Conservation (phyloP, 1,140 invertebrate genomes). For the Cyphomyrmex costatus region DNA sequence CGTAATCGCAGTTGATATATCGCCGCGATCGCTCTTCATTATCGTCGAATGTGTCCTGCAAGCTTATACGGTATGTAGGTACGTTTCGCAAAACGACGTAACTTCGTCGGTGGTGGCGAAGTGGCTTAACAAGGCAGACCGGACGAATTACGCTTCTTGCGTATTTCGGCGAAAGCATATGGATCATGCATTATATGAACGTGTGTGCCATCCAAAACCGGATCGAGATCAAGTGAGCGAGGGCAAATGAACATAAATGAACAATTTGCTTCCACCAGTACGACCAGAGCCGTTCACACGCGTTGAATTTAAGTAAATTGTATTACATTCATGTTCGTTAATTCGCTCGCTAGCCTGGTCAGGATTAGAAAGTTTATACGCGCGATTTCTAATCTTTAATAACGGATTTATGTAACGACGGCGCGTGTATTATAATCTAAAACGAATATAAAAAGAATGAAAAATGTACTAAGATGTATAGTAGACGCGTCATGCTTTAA, state of each 20-base stretch:
- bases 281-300: too few species aligned
- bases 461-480: background rate
- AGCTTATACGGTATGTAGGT: constrained; percentile 63
- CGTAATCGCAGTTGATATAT: constrained; percentile 73
- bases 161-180: constrained; percentile 20
- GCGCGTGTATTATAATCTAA: background rate
- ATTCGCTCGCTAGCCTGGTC: background rate
- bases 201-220: background rate
- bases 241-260: constrained; percentile 6
- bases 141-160: constrained; percentile 37
- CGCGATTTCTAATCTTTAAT: background rate
- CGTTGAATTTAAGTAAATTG: background rate
- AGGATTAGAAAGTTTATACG: background rate
- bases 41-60: constrained; percentile 67
- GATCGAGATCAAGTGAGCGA: background rate
- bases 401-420: background rate
- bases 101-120: constrained; percentile 45
- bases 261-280: background rate
- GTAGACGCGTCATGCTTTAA: background rate
- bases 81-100: constrained; percentile 53
- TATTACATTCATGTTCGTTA: background rate
- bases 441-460: background rate
- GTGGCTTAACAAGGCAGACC: constrained; percentile 54
- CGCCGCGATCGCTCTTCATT: constrained; percentile 70
- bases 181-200: background rate